A percentile compares a stretch with the other conserved stretches of the same genome.
Conservation (phyloP, 2,113 vertebrate species). For the Ceuthmochares aereus region DNA sequence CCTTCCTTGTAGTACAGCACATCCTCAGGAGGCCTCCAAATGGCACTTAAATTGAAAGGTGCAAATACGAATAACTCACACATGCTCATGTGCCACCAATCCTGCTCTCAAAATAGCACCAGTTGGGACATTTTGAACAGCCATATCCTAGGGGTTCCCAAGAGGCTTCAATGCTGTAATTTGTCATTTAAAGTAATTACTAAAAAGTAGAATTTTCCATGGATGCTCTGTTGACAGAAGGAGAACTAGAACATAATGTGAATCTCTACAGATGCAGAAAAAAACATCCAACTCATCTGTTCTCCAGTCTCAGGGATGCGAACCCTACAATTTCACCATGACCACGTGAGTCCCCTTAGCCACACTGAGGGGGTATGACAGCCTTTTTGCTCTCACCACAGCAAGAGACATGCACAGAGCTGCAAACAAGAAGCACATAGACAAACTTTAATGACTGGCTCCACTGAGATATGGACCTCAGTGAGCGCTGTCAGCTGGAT, state of each 20-base stretch:
- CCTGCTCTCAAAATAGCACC: not conserved
- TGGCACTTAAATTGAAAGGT: not conserved
- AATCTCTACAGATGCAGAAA: not conserved
- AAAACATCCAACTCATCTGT: not conserved
- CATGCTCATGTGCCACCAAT: rapidly evolving
- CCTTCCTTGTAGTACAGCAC: not conserved
- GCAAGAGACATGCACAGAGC: not conserved
- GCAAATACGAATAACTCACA: not conserved
- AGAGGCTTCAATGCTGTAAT: not conserved
- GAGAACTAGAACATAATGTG: not conserved
- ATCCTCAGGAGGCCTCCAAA: not conserved
- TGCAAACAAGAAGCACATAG: not conserved
- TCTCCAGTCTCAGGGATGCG: not conserved
- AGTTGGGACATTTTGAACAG: not conserved
- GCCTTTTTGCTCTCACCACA: not conserved
- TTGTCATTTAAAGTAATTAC: not conserved
- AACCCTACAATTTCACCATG: rapidly evolving
- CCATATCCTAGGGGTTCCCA: rapidly evolving
- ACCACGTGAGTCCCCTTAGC: not conserved
- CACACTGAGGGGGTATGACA: rapidly evolving
- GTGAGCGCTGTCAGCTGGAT: not conserved
- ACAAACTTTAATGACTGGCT: rapidly evolving
- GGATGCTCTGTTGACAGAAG: not conserved
- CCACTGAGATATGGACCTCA: not conserved
- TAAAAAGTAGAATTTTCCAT: not conserved